phyloP scores from a whole-genome alignment of 2,888 invertebrate species.

The Nomada lathburiana region DNA sequence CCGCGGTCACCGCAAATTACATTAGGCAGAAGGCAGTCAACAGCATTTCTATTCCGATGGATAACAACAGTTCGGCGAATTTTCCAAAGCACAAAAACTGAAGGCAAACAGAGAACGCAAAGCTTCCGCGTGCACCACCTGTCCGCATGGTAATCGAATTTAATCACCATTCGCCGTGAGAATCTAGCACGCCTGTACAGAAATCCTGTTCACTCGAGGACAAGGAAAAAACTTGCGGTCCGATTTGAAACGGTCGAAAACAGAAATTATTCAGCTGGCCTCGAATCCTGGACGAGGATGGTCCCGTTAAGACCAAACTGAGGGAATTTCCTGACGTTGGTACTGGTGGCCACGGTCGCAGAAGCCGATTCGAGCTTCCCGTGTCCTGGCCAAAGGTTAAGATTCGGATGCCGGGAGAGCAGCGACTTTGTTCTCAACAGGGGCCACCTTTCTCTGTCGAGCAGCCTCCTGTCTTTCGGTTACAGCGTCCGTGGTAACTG shows the following conservation, averaged over 20 bases:
- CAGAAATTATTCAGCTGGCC: slow-evolving; percentile 81
- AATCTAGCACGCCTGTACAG: too few species aligned
- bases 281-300: slow-evolving; percentile 75
- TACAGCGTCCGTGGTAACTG: slow-evolving; percentile 70
- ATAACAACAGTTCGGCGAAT: too few species aligned
- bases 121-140: neutral
- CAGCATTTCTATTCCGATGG: too few species aligned
- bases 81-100: too few species aligned
- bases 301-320: slow-evolving; percentile 80
- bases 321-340: slow-evolving; percentile 76
- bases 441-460: slow-evolving; percentile 28
- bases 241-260: slow-evolving; percentile 68
- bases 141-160: too few species aligned
- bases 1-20: too few species aligned
- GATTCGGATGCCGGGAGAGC: slow-evolving; percentile 47
- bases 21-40: too few species aligned
- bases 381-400: slow-evolving; percentile 46
- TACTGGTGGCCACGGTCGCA: slow-evolving; percentile 28
- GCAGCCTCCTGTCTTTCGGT: slow-evolving; percentile 14
- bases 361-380: slow-evolving; percentile 19
- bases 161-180: too few species aligned
- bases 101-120: too few species aligned
- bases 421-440: slow-evolving; percentile 42
- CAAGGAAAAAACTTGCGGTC: slow-evolving; percentile 51
- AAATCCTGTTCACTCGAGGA: slow-evolving; percentile 24